phyloP scores from a whole-genome alignment of 2,888 invertebrate species.

The Bugulina stolonifera region DNA sequence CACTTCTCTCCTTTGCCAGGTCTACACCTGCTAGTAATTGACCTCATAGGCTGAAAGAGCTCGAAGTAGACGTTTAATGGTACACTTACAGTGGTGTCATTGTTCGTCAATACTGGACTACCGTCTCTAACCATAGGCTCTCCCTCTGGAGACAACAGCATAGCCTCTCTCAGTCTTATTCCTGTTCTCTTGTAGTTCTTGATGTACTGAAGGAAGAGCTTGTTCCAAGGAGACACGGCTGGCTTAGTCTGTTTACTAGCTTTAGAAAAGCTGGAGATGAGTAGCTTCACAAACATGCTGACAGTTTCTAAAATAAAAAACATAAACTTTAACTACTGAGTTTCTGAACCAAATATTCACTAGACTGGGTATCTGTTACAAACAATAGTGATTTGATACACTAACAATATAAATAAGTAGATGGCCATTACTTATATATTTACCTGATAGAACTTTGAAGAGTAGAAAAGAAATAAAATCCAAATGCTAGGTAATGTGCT shows the following conservation, averaged over 20 bases:
- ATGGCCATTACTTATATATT: no score
- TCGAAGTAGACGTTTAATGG: not conserved
- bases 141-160: not conserved
- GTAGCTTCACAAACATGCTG: slow-evolving; percentile 8
- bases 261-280: not conserved
- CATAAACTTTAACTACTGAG: no score
- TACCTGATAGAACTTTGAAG: no score
- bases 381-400: no score
- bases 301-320: not conserved
- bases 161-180: slow-evolving; percentile 13
- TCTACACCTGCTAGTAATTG: not conserved
- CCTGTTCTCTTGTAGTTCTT: slow-evolving; percentile 11
- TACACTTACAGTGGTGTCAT: not conserved
- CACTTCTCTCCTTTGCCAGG: no score
- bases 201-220: slow-evolving; percentile 9
- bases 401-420: no score
- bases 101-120: not conserved
- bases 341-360: no score
- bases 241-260: not conserved
- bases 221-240: not conserved
- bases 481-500: no score
- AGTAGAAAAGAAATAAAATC: no score
- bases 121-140: slow-evolving; percentile 1
- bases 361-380: no score
- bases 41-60: not conserved